Evolutionary conservation across 1,140 invertebrate species (phyloP).

Genomic region (Cecropterus lyciades): DNA sequence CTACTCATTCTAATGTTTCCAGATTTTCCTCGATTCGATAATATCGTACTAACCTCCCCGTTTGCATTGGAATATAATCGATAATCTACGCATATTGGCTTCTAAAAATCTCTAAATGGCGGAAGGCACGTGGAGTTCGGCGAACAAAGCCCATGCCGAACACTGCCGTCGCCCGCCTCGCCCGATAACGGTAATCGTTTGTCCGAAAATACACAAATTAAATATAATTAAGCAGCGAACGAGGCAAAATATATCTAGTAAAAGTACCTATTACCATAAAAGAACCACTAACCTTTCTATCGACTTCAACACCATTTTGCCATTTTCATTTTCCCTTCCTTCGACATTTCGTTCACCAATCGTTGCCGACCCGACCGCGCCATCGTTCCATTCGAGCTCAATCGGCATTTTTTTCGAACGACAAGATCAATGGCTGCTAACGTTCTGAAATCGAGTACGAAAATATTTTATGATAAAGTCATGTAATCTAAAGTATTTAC

Average conservation of each 20-base stretch:
- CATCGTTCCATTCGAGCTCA: conserved; percentile 58
- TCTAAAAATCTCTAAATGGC: conserved; percentile 68
- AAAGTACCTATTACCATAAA: too few species aligned
- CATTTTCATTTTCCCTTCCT: conserved; percentile 70
- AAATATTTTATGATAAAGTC: conserved; percentile 9
- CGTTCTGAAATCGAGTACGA: conserved; percentile 51
- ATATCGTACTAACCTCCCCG: background rate
- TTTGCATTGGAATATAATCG: conserved; percentile 18
- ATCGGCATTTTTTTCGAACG: conserved; percentile 62
- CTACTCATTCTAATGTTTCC: conserved; percentile 1
- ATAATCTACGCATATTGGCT: conserved; percentile 36
- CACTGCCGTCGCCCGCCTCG: conserved; percentile 54
- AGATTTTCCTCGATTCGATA: conserved; percentile 5
- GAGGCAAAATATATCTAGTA: conserved; percentile 6
- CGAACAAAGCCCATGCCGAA: conserved; percentile 78
- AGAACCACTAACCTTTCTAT: conserved; percentile 68
- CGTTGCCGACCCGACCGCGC: conserved; percentile 59
- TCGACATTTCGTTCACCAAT: conserved; percentile 65
- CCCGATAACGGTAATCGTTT: conserved; percentile 66
- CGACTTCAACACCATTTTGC: conserved; percentile 75
- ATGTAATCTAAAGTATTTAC: too few species aligned
- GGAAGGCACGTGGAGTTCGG: conserved; percentile 81
- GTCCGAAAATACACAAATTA: conserved; percentile 41
- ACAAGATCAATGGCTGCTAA: conserved; percentile 59
- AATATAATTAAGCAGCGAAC: conserved; percentile 5